phyloP scores from a whole-genome alignment of 2,888 invertebrate genomes.

The Stenchaetothrips biformis region DNA sequence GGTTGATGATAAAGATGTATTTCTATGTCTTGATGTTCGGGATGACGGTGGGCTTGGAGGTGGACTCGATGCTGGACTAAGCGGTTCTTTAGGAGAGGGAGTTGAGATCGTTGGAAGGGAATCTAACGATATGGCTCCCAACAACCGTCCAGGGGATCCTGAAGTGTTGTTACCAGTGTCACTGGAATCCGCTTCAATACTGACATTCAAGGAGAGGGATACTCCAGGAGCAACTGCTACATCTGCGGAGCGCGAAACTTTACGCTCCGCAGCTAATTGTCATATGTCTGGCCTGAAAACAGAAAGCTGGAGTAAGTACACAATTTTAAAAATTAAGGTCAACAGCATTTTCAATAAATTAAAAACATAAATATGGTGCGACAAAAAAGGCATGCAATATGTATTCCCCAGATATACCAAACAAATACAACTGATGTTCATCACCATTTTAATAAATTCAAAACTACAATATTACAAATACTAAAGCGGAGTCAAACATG shows the following conservation, averaged over 20 bases:
- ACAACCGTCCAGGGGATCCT: neutral
- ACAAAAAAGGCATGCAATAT: neutral
- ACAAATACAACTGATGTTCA: neutral
- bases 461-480: neutral
- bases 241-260: conserved; percentile 14
- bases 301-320: neutral
- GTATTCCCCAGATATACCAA: too few species aligned
- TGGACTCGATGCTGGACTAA: neutral
- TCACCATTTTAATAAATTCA: neutral
- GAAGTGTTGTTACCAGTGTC: neutral
- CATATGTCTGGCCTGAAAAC: neutral
- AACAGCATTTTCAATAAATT: neutral
- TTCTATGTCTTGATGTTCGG: neutral
- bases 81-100: neutral
- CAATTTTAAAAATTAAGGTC: neutral
- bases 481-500: neutral
- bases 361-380: neutral
- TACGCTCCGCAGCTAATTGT: conserved; percentile 21
- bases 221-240: neutral
- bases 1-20: neutral
- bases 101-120: neutral
- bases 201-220: neutral
- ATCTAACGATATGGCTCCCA: neutral
- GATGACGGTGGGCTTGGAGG: conserved; percentile 11
- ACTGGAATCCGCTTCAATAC: conserved; percentile 1